Conservation (phyloP, 2,888 invertebrate species). For the Margaritifera margaritifera region DNA sequence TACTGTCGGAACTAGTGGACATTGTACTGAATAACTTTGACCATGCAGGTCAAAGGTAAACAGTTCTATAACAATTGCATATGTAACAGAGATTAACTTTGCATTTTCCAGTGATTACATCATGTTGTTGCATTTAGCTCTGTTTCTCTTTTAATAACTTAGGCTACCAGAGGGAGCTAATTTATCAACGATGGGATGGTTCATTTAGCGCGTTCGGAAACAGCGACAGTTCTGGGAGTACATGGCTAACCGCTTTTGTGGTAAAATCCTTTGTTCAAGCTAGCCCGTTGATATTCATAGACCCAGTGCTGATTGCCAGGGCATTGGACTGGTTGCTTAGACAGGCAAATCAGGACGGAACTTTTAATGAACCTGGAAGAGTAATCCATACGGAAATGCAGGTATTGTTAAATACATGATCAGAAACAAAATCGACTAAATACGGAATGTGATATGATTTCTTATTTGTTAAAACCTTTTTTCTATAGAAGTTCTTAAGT, state of each 20-base stretch:
- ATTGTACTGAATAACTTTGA: no score
- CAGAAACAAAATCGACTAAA: no score
- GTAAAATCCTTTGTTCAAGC: conserved; percentile 85
- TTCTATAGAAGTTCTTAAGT: no score
- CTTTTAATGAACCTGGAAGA: conserved; percentile 82
- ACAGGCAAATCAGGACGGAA: conserved; percentile 82
- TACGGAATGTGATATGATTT: no score
- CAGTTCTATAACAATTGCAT: no score
- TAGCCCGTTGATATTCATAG: conserved; percentile 79
- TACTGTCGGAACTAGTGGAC: no score
- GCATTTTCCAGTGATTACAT: no score
- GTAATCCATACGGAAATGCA: conserved; percentile 78
- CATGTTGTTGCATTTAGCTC: no score
- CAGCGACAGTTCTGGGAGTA: conserved; percentile 29
- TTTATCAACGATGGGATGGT: conserved; percentile 29
- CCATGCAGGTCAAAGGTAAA: no score
- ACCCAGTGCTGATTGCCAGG: conserved; percentile 78
- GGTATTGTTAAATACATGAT: conserved; percentile 55
- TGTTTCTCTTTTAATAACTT: background rate
- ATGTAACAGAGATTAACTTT: no score
- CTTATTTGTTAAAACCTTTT: no score
- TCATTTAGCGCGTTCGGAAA: conserved; percentile 50
- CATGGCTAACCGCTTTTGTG: conserved; percentile 86
- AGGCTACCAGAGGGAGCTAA: conserved; percentile 45
- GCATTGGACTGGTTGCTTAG: conserved; percentile 83